These are phyloP conservation scores for Clarias magur DNA, from an alignment of 2,113 vertebrate species.

Conservation along the genomic window DNA sequence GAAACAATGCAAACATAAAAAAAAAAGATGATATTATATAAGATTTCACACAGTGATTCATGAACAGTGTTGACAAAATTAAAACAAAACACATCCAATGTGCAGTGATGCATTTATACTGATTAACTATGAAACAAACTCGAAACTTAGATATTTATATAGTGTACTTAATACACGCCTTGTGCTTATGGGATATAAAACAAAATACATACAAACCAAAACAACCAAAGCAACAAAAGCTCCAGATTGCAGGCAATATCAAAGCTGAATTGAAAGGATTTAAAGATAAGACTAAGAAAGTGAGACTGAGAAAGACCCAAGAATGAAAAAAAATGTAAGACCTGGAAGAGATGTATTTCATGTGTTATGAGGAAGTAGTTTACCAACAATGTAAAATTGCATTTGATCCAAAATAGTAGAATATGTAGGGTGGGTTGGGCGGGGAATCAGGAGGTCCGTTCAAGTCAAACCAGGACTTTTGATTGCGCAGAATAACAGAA, in stretches of 20 bases:
- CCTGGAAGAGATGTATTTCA: not conserved
- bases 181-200: not conserved
- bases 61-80: not conserved
- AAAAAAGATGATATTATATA: not conserved
- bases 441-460: too few relatives aligned
- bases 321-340: not conserved
- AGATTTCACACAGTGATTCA: not conserved
- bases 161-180: not conserved
- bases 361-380: not conserved
- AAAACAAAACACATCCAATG: not conserved
- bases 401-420: not conserved
- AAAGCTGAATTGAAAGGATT: not conserved
- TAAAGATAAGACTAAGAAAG: not conserved
- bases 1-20: not conserved
- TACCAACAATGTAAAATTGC: not conserved
- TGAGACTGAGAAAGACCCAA: not conserved
- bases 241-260: not conserved
- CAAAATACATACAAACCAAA: not conserved
- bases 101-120: not conserved
- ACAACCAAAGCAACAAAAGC: not conserved
- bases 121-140: not conserved
- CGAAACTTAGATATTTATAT: not conserved
- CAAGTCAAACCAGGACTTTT: too few relatives aligned
- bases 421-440: not conserved
- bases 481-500: too few relatives aligned